A percentile compares a stretch with the other conserved stretches of the same genome.
These are phyloP conservation scores for Melanargia galathea DNA, from an alignment of 2,888 invertebrate species.

Conservation along the genomic window DNA sequence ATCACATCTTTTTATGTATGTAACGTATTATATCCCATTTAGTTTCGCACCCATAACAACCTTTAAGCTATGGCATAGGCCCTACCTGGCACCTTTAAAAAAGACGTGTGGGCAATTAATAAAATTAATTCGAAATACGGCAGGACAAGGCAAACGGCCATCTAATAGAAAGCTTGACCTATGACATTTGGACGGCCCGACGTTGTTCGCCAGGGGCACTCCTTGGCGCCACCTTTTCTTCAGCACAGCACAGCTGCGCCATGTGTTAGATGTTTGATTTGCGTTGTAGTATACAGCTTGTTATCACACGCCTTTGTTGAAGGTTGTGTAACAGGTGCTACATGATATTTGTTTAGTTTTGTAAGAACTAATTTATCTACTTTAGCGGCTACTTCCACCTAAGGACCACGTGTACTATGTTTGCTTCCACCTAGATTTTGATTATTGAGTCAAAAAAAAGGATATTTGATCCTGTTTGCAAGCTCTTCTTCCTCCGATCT, in stretches of 20 bases:
- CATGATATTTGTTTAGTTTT: background rate
- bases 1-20: no score
- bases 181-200: slow-evolving; percentile 11
- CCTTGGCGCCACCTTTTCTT: slow-evolving; percentile 36
- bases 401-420: no score
- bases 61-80: no score
- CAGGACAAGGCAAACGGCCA: background rate
- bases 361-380: background rate
- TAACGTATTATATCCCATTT: no score
- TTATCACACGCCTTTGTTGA: slow-evolving; percentile 17
- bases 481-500: no score
- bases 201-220: slow-evolving; percentile 15
- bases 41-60: no score
- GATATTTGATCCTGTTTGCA: no score
- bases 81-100: no score
- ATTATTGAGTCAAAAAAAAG: no score
- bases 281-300: slow-evolving; percentile 27
- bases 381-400: no score
- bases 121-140: background rate
- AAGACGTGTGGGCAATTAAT: background rate
- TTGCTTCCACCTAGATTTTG: no score
- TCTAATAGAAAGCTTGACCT: slow-evolving; percentile 16
- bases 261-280: slow-evolving; percentile 29
- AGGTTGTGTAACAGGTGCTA: slow-evolving; percentile 20
- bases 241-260: slow-evolving; percentile 35